Evolutionary conservation across 2,113 vertebrate species (phyloP).

Genomic region (Cryptomyrus ogoouensis): DNA sequence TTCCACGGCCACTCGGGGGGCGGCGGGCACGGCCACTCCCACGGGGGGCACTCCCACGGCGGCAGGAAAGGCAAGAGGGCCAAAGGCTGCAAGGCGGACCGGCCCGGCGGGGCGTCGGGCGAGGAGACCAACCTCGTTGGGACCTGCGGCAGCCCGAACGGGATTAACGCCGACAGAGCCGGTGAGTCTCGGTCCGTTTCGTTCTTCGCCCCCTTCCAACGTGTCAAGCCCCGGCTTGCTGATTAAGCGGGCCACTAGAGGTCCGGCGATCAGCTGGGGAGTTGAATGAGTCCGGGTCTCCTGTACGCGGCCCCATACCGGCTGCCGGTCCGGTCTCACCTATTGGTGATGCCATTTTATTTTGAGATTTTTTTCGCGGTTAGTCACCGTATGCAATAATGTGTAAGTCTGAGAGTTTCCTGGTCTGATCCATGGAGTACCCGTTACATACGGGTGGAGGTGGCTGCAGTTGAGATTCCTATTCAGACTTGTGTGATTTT

Average conservation of each 20-base stretch:
- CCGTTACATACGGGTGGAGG: background rate
- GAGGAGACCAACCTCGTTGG: slow-evolving; percentile 90
- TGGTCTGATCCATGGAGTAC: background rate
- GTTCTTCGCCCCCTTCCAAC: background rate
- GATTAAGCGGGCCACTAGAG: background rate
- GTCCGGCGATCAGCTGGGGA: background rate
- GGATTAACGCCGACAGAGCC: slow-evolving; percentile 30
- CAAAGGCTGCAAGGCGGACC: slow-evolving; percentile 43
- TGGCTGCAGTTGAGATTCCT: background rate
- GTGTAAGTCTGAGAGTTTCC: background rate
- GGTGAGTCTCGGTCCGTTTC: slow-evolving; percentile 37
- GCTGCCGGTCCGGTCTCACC: background rate
- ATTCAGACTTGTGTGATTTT: background rate
- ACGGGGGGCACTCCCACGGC: slow-evolving; percentile 64
- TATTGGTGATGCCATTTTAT: background rate
- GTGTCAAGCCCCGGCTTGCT: background rate
- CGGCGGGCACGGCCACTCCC: slow-evolving; percentile 75
- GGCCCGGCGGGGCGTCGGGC: slow-evolving; percentile 48
- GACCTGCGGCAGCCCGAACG: slow-evolving; percentile 61
- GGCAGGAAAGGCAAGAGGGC: slow-evolving; percentile 47
- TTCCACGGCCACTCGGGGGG: slow-evolving; percentile 83
- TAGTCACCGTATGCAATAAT: background rate
- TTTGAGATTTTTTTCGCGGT: background rate
- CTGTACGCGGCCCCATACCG: background rate
- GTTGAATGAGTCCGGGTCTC: background rate